phyloP scores from a whole-genome alignment of 1,140 invertebrate species.

The Drosophila asahinai region DNA sequence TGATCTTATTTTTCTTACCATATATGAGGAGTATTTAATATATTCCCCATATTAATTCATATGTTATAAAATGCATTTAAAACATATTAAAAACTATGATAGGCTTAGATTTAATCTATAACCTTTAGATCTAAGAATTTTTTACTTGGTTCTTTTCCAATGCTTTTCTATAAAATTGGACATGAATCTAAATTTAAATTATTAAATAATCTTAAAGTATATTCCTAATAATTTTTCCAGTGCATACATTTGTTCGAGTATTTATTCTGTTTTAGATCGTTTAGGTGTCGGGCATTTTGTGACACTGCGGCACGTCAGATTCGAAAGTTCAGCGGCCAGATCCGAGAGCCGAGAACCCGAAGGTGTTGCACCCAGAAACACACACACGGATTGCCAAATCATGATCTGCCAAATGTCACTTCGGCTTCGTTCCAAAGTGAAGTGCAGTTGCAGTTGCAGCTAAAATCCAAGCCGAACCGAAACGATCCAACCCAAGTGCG shows the following conservation, averaged over 20 bases:
- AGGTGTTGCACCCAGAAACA: constrained; percentile 48
- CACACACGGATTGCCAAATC: constrained; percentile 20
- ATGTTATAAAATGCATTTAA: too few relatives aligned
- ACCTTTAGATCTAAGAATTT: too few relatives aligned
- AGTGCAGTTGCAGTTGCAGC: constrained; percentile 29
- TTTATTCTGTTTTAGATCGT: constrained; percentile 39
- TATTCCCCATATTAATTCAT: too few relatives aligned
- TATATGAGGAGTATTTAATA: too few relatives aligned
- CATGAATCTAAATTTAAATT: too few relatives aligned
- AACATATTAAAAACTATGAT: too few relatives aligned
- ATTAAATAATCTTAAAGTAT: too few relatives aligned
- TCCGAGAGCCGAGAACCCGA: constrained; percentile 7
- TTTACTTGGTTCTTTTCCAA: too few relatives aligned
- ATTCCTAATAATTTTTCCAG: background rate
- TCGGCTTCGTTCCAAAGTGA: background rate
- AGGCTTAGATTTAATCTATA: too few relatives aligned
- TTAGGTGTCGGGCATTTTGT: constrained; percentile 68
- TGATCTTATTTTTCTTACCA: too few relatives aligned
- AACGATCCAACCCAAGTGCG: background rate
- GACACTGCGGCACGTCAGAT: constrained; percentile 65
- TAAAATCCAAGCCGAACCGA: background rate
- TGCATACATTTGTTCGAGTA: constrained; percentile 15
- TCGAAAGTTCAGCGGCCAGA: constrained; percentile 67
- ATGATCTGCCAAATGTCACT: constrained; percentile 66
- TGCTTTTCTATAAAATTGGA: too few relatives aligned